Conservation (phyloP, 1,140 invertebrate species). For the Chymomyza costata region DNA sequence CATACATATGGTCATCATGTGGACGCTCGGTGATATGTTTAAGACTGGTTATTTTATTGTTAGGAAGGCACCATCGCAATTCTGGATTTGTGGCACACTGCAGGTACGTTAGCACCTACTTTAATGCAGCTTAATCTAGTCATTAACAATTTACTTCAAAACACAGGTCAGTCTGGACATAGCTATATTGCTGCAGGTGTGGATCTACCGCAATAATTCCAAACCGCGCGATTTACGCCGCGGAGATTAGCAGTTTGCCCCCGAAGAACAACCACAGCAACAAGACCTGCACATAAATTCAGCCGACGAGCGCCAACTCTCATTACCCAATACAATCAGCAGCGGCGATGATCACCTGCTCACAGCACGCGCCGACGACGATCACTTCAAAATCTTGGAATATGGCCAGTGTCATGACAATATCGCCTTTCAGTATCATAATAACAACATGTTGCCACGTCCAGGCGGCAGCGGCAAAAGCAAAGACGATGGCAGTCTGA, state of each 20-base stretch:
- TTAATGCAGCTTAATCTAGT: background rate
- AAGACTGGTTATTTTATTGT: slow-evolving; percentile 98
- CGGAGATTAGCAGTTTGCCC: slow-evolving; percentile 81
- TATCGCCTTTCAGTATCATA: slow-evolving; percentile 69
- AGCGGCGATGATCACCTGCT: slow-evolving; percentile 68
- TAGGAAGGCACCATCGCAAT: slow-evolving; percentile 92
- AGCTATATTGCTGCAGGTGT: slow-evolving; percentile 79
- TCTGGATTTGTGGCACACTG: slow-evolving; percentile 94
- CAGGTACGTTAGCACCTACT: slow-evolving; percentile 83
- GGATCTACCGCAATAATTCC: slow-evolving; percentile 80
- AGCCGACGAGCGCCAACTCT: slow-evolving; percentile 64
- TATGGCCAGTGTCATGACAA: slow-evolving; percentile 69
- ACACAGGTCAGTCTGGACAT: slow-evolving; percentile 75
- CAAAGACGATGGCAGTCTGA: slow-evolving; percentile 30
- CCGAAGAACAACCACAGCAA: slow-evolving; percentile 74
- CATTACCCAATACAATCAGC: slow-evolving; percentile 56
- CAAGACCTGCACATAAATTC: slow-evolving; percentile 49
- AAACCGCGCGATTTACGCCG: slow-evolving; percentile 78
- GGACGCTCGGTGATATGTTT: slow-evolving; percentile 96
- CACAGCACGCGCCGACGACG: slow-evolving; percentile 62
- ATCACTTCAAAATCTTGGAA: slow-evolving; percentile 53
- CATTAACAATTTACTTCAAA: background rate
- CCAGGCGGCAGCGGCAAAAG: slow-evolving; percentile 55
- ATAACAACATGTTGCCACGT: slow-evolving; percentile 55
- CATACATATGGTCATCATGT: slow-evolving; percentile 96